phyloP scores from a whole-genome alignment of 2,113 vertebrate genomes.

The Aphelocoma coerulescens region DNA sequence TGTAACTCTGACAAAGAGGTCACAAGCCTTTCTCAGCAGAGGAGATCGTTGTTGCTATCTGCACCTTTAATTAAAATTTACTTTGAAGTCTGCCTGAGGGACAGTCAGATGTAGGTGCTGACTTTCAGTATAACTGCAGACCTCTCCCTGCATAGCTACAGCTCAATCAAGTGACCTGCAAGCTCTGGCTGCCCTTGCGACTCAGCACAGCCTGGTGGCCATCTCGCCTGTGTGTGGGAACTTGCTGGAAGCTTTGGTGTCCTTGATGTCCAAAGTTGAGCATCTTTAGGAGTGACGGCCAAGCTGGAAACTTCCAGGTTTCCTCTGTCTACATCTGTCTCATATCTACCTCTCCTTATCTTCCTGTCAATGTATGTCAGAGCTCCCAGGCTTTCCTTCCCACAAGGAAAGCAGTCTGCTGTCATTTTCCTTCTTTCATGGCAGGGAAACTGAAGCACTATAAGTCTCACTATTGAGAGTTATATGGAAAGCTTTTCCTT shows the following conservation, averaged over 20 bases:
- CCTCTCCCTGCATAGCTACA: not conserved
- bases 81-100: not conserved
- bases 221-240: not conserved
- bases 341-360: not conserved
- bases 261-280: not conserved
- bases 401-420: not conserved
- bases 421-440: not conserved
- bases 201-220: not conserved
- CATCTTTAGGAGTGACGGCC: not conserved
- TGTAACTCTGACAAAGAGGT: not conserved
- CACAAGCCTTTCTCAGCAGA: not conserved
- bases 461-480: not conserved
- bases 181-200: conserved; percentile 1
- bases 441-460: not conserved
- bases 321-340: not conserved
- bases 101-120: not conserved
- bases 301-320: not conserved
- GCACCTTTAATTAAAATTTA: conserved; percentile 24
- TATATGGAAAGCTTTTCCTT: not conserved
- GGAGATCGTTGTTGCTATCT: not conserved
- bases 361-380: not conserved
- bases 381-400: not conserved
- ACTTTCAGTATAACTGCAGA: not conserved
- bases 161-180: not conserved
- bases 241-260: not conserved